Conservation (phyloP, 2,113 vertebrate species). For the Macroglossus sobrinus region DNA sequence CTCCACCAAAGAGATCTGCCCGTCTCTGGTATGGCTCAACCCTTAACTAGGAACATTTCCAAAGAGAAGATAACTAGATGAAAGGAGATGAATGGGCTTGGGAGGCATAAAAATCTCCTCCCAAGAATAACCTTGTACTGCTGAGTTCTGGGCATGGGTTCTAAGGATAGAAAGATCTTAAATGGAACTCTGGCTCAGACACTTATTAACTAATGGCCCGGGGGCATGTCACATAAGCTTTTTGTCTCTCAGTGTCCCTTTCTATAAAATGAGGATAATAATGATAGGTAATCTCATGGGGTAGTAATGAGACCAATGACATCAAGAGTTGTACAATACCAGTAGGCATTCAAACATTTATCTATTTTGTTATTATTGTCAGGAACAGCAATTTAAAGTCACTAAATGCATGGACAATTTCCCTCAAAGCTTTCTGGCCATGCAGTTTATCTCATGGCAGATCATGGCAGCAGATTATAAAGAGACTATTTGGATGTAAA, state of each 20-base stretch:
- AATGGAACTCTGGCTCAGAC: neutral
- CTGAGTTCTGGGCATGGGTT: neutral
- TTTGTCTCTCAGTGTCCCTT: neutral
- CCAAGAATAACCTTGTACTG: neutral
- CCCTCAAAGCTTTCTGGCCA: neutral
- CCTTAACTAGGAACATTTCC: neutral
- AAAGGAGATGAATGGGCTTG: neutral
- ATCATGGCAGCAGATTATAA: neutral
- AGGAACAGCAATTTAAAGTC: neutral
- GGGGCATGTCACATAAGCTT: neutral
- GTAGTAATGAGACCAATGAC: neutral
- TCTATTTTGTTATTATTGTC: neutral
- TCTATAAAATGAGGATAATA: neutral
- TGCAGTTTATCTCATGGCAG: neutral
- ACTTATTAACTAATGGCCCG: neutral
- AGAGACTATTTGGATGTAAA: neutral
- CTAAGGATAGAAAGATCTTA: neutral
- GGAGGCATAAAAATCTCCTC: neutral
- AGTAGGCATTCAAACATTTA: neutral
- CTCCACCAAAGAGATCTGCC: neutral
- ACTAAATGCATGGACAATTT: neutral
- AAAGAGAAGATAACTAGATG: neutral
- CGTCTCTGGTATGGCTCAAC: neutral
- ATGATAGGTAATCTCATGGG: neutral
- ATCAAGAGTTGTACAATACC: neutral